Percentiles rank a stretch among this genome's conserved stretches.
Conservation (phyloP, 2,888 invertebrate genomes). For the Automeris io region DNA sequence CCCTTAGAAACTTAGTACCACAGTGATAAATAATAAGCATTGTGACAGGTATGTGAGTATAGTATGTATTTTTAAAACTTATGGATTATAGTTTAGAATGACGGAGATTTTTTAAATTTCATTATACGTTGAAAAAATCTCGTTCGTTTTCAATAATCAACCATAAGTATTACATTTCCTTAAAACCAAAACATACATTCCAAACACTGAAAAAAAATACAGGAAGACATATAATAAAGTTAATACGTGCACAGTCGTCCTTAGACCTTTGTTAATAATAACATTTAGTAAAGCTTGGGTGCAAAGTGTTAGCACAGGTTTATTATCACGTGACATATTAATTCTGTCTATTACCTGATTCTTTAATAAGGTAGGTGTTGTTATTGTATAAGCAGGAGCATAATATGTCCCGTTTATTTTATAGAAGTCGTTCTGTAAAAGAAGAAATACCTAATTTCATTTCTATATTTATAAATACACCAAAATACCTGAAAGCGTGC, state of each 20-base stretch:
- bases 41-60: too few relatives aligned
- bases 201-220: not conserved
- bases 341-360: constrained; percentile 49
- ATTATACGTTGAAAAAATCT: too few relatives aligned
- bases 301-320: constrained; percentile 28
- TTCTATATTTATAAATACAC: not conserved
- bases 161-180: too few relatives aligned
- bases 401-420: constrained; percentile 70
- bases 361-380: constrained; percentile 53
- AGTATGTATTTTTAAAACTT: too few relatives aligned
- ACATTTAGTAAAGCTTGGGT: constrained; percentile 30
- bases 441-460: constrained; percentile 40
- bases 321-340: constrained; percentile 29
- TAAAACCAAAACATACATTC: not conserved
- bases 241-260: constrained; percentile 60
- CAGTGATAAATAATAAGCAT: too few relatives aligned
- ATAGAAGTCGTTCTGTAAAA: constrained; percentile 76
- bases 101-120: too few relatives aligned
- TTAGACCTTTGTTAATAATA: constrained; percentile 50
- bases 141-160: too few relatives aligned
- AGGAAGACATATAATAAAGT: constrained; percentile 2
- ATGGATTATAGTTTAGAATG: too few relatives aligned
- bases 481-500: too few relatives aligned
- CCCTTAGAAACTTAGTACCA: too few relatives aligned
- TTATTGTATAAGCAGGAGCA: constrained; percentile 54